These are phyloP conservation scores for Hecatera dysodea DNA, from an alignment of 2,888 invertebrate genomes.

Conservation along the genomic window DNA sequence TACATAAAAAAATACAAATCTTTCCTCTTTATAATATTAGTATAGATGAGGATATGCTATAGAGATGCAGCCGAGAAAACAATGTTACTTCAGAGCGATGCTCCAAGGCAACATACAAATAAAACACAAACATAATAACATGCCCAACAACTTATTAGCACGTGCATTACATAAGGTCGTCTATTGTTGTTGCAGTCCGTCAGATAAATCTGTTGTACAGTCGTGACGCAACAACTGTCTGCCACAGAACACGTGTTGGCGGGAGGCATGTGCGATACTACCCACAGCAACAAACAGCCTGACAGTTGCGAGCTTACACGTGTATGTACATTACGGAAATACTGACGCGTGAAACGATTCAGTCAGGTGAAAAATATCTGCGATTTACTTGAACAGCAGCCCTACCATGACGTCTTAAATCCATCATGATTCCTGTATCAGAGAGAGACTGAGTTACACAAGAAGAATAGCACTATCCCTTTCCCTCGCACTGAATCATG, in stretches of 20 bases:
- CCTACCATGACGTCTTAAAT: too few relatives aligned
- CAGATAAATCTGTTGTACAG: constrained; percentile 10
- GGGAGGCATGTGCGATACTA: not conserved
- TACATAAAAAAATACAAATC: too few relatives aligned
- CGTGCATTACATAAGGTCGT: constrained; percentile 13
- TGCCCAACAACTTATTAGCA: not conserved
- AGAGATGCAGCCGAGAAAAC: not conserved
- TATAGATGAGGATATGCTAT: too few relatives aligned
- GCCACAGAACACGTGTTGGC: constrained; percentile 34
- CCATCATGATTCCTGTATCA: too few relatives aligned
- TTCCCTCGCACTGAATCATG: too few relatives aligned
- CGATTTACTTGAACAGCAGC: not conserved
- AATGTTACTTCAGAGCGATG: too few relatives aligned
- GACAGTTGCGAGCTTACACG: constrained; percentile 21
- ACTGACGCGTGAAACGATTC: not conserved
- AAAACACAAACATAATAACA: not conserved
- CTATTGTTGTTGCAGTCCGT: constrained; percentile 36
- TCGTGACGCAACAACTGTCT: constrained; percentile 18
- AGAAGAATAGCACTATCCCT: too few relatives aligned
- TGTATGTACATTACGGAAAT: constrained; percentile 5
- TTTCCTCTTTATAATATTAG: too few relatives aligned
- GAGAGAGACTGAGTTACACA: too few relatives aligned
- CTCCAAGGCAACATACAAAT: not conserved
- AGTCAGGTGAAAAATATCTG: not conserved
- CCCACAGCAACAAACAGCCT: constrained; percentile 3